These are phyloP conservation scores for Labeo rohita DNA, from an alignment of 2,113 vertebrate species.

Conservation along the genomic window DNA sequence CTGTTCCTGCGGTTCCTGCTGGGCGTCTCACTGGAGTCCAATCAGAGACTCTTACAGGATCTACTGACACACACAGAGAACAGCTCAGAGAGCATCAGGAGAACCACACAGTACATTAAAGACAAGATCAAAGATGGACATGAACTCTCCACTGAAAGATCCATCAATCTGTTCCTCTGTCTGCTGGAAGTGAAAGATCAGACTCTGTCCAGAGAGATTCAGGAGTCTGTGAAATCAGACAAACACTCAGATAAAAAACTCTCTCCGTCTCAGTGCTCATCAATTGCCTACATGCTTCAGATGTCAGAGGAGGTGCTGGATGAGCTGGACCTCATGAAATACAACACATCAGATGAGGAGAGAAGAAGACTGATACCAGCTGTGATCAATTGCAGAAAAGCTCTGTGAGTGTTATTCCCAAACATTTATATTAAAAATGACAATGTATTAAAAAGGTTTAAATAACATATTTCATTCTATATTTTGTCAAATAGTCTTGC, in stretches of 20 bases:
- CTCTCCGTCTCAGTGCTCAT: neutral
- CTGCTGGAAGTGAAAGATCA: neutral
- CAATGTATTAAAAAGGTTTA: no score
- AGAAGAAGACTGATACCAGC: conserved; percentile 7
- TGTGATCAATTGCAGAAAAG: neutral
- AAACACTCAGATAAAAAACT: neutral
- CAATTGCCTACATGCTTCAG: conserved; percentile 23
- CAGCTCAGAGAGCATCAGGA: no score
- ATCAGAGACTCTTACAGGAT: no score
- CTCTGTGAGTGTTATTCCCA: neutral
- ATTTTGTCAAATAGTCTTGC: no score
- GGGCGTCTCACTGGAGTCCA: no score
- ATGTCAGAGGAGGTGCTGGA: conserved; percentile 20
- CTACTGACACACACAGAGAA: no score
- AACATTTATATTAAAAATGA: no score
- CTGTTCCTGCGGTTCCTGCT: no score
- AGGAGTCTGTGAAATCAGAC: neutral
- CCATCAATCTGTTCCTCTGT: neutral
- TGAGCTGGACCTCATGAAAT: conserved; percentile 2
- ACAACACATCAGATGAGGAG: neutral
- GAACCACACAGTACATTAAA: neutral
- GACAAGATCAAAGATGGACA: neutral
- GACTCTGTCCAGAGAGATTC: neutral
- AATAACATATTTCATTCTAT: no score
- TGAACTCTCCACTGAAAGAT: neutral